These are phyloP conservation scores for Candoia aspera DNA, from an alignment of 2,113 vertebrate genomes.

Conservation along the genomic window DNA sequence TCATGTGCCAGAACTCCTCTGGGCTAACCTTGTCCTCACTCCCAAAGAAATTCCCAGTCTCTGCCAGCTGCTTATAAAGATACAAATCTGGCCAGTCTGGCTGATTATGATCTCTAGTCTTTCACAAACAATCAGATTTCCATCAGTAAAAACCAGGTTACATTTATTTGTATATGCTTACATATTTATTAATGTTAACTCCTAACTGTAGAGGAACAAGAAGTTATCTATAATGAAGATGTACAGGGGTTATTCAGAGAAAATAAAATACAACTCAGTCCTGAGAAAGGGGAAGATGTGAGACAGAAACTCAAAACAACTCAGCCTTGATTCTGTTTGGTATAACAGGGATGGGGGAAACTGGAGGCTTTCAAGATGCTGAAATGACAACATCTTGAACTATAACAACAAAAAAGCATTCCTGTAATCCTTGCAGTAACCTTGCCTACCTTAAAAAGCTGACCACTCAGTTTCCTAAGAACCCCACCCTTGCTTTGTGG, in stretches of 20 bases:
- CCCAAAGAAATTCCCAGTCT: neutral
- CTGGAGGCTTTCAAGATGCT: too few species aligned
- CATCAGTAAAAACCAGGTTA: neutral
- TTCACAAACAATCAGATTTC: neutral
- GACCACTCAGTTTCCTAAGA: too few species aligned
- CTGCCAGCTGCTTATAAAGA: neutral
- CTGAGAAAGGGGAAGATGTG: too few species aligned
- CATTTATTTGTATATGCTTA: neutral
- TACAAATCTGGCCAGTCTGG: neutral
- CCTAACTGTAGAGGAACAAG: neutral
- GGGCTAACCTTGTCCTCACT: neutral
- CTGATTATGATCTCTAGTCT: neutral
- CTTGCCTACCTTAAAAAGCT: too few species aligned
- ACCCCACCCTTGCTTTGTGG: too few species aligned
- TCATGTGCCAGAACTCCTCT: neutral
- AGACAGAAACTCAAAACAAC: too few species aligned
- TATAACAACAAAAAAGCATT: too few species aligned
- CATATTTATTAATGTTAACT: neutral
- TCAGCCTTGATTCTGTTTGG: too few species aligned
- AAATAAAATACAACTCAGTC: neutral
- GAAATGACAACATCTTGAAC: too few species aligned
- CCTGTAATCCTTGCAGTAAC: too few species aligned
- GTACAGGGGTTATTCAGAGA: neutral
- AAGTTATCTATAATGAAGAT: neutral
- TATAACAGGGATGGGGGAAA: too few species aligned